A percentile compares a stretch with the other conserved stretches of the same genome.
Evolutionary conservation across 2,113 vertebrate species (phyloP).

Genomic region (Balaenoptera acutorostrata): DNA sequence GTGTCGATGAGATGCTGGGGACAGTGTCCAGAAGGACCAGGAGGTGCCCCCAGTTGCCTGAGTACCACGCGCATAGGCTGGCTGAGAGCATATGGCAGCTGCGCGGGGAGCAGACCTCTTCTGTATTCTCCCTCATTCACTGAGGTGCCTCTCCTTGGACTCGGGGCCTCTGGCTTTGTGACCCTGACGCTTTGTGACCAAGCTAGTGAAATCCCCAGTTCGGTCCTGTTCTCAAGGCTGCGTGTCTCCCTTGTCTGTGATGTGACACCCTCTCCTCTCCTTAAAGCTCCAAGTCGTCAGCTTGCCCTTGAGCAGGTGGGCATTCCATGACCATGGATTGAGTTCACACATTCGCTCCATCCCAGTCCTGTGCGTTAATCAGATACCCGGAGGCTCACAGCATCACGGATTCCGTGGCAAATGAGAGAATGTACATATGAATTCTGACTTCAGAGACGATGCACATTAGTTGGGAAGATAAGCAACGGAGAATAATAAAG

Average conservation of each 20-base stretch:
- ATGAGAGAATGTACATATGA: background rate
- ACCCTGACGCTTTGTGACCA: background rate
- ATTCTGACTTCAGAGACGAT: background rate
- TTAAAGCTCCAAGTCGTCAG: background rate
- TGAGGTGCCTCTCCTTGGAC: background rate
- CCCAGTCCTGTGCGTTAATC: background rate
- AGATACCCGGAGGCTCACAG: background rate
- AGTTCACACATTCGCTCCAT: background rate
- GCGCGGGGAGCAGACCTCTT: background rate
- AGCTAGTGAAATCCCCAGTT: background rate
- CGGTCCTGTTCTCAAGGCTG: background rate
- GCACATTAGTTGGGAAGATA: background rate
- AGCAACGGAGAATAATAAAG: background rate
- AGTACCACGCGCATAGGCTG: background rate
- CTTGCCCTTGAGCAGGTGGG: background rate
- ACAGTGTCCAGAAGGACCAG: background rate
- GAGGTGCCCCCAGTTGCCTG: background rate
- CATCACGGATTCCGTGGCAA: background rate
- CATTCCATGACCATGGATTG: background rate
- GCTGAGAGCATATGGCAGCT: fast-evolving
- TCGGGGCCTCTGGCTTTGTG: background rate
- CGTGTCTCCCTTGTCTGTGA: background rate
- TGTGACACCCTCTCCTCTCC: background rate
- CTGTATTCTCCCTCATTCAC: background rate
- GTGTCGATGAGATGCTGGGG: background rate